Base-by-base conservation (phyloP, 2,113 vertebrate genomes). In the Montifringilla adamsi region DNA sequence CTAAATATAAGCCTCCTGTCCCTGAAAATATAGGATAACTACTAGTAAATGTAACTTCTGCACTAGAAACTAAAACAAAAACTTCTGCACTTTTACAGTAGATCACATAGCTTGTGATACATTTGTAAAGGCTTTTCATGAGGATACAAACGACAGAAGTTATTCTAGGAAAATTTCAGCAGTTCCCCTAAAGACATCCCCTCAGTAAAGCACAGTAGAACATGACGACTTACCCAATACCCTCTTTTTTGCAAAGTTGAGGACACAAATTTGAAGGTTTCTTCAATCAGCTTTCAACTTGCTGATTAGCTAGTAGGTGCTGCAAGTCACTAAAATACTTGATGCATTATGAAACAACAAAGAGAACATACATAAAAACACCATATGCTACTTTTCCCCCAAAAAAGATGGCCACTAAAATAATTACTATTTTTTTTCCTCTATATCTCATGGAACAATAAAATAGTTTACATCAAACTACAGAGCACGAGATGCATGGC, bases 221-320 rank as follows among this genome's bases (percentile, higher is more conserved):
- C 43, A 56, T 60, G 26, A 69, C 4, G 2, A 88, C 87, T 85
- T 94, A 91, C 59, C 59, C 37, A 91, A 92, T n/a, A 92, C 41
- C 33, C 87, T 90, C 19, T 55, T 80, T 96, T 96, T 90, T 93
- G 60, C 24, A 92, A 95, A 92, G 66, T 1, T 90, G 93, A 90
- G 35, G 79, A 92, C 68, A 96, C 33, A 96, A 86, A 84, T 92
- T 74, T 91, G 86, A 97, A 96, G 70, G 22, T 82, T 95, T 94
- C 95, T 96, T 91, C 95, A 86, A 62, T 62, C 89, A 84, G 55
- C 35, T 90, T 96, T 92, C 81, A 67, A 93, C 67, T 94, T 84
- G 83, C 69, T 95, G 75, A 95, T 80, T 96, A 96, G 53, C 72
- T 87, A 97, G 90, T 70, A 75, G 86, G 49, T 87, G 62, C 73